phyloP scores from a whole-genome alignment of 2,113 vertebrate genomes.

The Cyanoderma ruficeps region DNA sequence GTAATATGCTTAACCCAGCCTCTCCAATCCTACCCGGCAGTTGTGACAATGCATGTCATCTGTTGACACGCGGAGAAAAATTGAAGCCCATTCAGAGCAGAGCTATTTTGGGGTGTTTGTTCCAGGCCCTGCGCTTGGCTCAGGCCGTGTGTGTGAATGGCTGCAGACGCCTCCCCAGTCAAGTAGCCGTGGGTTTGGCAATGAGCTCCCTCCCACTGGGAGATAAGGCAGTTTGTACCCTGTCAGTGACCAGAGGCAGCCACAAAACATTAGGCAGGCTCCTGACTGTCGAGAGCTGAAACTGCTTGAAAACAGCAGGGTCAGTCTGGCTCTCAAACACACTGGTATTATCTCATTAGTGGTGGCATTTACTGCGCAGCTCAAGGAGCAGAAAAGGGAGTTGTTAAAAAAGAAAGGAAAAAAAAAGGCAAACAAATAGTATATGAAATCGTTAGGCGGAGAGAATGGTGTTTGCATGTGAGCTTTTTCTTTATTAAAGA shows the following conservation, averaged over 20 bases:
- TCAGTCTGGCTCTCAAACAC: slow-evolving; percentile 62
- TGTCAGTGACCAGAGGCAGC: slow-evolving; percentile 73
- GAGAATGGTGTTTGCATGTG: background rate
- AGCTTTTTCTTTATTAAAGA: background rate
- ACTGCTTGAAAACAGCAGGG: slow-evolving; percentile 61
- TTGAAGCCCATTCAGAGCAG: slow-evolving; percentile 6
- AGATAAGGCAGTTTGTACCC: slow-evolving; percentile 73
- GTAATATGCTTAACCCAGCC: background rate
- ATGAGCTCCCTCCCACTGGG: slow-evolving; percentile 49
- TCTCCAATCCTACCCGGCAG: background rate
- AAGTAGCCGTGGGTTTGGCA: slow-evolving; percentile 67
- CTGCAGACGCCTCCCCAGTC: slow-evolving; percentile 26
- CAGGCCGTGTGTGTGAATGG: background rate
- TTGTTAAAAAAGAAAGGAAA: background rate
- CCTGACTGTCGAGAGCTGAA: slow-evolving; percentile 70
- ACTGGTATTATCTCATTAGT: slow-evolving; percentile 74
- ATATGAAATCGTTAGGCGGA: background rate
- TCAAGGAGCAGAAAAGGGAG: slow-evolving; percentile 27
- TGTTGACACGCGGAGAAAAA: slow-evolving; percentile 14
- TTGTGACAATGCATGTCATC: slow-evolving; percentile 1
- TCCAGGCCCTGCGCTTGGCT: background rate
- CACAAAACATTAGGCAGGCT: slow-evolving; percentile 75
- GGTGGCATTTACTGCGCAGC: slow-evolving; percentile 59
- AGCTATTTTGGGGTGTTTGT: slow-evolving; percentile 65
- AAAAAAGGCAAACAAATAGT: background rate